Conservation (phyloP, 2,888 invertebrate species). For the Ephialtes manifestator region DNA sequence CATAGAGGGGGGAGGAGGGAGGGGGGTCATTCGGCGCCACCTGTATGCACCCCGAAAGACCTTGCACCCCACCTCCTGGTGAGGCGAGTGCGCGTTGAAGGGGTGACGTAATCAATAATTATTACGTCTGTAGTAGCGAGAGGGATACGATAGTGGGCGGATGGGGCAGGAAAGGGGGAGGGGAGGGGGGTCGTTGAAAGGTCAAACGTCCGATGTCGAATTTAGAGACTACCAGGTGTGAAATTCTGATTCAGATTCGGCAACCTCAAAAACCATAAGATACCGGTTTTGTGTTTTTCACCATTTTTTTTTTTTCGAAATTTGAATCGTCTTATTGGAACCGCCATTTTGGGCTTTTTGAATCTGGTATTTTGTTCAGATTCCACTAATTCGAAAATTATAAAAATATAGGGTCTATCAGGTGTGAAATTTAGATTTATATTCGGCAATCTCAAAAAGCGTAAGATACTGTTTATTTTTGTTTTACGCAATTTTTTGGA, state of each 20-base stretch:
- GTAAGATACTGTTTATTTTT: too few species aligned
- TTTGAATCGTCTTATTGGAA: too few species aligned
- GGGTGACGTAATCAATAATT: conserved; percentile 71
- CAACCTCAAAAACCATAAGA: too few species aligned
- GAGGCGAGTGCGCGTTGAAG: conserved; percentile 54
- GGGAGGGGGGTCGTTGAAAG: conserved; percentile 48
- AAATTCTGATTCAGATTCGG: background rate
- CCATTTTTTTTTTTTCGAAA: too few species aligned
- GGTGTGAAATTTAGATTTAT: too few species aligned
- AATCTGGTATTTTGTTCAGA: too few species aligned
- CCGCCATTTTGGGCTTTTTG: too few species aligned
- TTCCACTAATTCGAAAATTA: too few species aligned
- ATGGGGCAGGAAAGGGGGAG: background rate
- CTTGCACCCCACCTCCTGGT: conserved; percentile 55
- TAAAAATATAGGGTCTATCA: too few species aligned
- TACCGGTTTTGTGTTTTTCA: too few species aligned
- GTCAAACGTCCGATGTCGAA: conserved; percentile 64
- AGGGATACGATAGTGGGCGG: conserved; percentile 6
- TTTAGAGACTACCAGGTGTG: background rate
- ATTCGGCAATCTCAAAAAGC: too few species aligned
- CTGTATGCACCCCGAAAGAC: conserved; percentile 69
- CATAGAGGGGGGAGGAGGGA: conserved; percentile 10
- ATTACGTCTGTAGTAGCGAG: conserved; percentile 67
- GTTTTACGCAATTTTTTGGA: too few species aligned
- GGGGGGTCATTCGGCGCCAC: conserved; percentile 64